Conservation (phyloP, 2,888 invertebrate genomes). For the Epicampocera succincta region DNA sequence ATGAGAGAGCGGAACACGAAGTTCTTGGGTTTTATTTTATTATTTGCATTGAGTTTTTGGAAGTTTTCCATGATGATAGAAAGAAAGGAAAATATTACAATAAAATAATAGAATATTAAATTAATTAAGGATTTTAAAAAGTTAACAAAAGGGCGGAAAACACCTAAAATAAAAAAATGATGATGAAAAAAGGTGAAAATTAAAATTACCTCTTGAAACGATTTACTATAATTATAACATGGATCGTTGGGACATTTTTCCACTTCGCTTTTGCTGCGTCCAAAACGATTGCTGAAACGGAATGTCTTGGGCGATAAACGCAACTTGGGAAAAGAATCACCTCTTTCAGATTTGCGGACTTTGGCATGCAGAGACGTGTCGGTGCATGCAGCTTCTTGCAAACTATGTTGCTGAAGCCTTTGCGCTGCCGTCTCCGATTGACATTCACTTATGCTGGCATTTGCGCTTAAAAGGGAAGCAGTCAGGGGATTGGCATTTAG, state of each 20-base stretch:
- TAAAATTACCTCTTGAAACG: conserved; percentile 79
- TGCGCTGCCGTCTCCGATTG: background rate
- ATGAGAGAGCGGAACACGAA: too few species aligned
- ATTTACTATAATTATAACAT: conserved; percentile 80
- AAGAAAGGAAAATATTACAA: too few species aligned
- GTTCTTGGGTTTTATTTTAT: too few species aligned
- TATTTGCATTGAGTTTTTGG: too few species aligned
- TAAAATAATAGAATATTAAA: too few species aligned
- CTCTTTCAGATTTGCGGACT: conserved; percentile 78
- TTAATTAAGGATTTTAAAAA: too few species aligned
- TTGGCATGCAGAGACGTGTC: conserved; percentile 60
- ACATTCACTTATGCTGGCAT: conserved; percentile 40
- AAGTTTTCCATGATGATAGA: too few species aligned
- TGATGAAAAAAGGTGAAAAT: too few species aligned
- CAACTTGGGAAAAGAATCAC: conserved; percentile 80
- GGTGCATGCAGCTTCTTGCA: conserved; percentile 20
- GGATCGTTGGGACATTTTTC: conserved; percentile 79
- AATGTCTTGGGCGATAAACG: conserved; percentile 81
- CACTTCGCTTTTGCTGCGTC: conserved; percentile 81
- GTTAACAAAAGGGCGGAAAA: too few species aligned
- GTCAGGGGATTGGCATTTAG: conserved; percentile 5
- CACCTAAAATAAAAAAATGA: too few species aligned
- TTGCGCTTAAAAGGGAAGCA: conserved; percentile 10
- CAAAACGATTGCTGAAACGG: conserved; percentile 80
- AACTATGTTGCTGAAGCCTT: conserved; percentile 16